Evolutionary conservation across 2,888 invertebrate species (phyloP), one percentile per base, ranked within the genome.

Genomic region (Cyclophora albipunctata): DNA sequence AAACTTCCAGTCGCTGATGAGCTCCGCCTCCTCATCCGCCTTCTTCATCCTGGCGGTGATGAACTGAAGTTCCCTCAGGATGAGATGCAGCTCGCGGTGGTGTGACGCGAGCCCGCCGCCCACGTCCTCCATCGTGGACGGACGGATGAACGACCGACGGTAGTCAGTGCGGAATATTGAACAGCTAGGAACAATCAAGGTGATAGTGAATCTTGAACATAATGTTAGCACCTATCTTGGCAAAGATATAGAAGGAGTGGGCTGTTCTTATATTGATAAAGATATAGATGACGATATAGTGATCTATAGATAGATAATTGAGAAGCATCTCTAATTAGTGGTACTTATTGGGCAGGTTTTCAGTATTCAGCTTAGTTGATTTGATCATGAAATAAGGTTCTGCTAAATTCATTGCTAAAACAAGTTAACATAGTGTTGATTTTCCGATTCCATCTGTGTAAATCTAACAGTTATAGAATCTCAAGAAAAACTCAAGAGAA

Each of bases 1-100:
- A 81, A 98, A 98, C 83, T 97, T 98, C 98, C 98, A 98, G 83
- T 98, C 98, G 85, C 95, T 96, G 69, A 96, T 96, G 63, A 96
- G 91, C 78, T 98, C 97, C 52, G 95, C 94, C 75, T 97, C 96
- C 71, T 97, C 96, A 75, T 98, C 98, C 50, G 97, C 95, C 81
- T 97, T 96, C 81, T 95, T 94, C 95, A 98, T 96, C 71, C 97
- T 93, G 66, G 93, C 93, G 42, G 98, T 98, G 78, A 98, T 97
- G 89, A 97, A 97, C 87, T 96, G 96, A 66, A 98, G 90, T 89
- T 98, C 98, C 66, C 95, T 92, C 62, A 98, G 91, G 76, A 98
- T 98, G 75, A 94, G 92, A 77, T 95, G 95, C 67, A 98, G 91
- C 84, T 98, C 98, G 63, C 94, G 91, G 73, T 95, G 95, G 73